Evolutionary conservation across 2,888 invertebrate species (phyloP).

Genomic region (Imbricaverruca yamaguchii): DNA sequence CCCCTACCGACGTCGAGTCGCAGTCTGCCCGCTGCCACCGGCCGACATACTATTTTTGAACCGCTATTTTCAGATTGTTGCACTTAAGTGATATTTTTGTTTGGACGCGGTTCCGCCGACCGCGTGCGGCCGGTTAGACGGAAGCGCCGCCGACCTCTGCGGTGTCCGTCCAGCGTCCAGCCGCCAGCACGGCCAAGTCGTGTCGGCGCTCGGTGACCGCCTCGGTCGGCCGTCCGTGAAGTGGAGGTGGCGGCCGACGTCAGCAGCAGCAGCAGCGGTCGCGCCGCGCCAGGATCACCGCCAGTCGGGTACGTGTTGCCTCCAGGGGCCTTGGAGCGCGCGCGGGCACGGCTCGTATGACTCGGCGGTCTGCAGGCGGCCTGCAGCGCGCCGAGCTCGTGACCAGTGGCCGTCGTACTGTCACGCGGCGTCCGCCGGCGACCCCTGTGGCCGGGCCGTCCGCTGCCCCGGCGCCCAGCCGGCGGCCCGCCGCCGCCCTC

Average conservation of each 20-base stretch:
- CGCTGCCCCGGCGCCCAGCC: background rate
- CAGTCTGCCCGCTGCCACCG: background rate
- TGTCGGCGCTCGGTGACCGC: no score
- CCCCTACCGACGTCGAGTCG: background rate
- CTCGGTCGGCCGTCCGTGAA: no score
- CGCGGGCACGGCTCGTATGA: no score
- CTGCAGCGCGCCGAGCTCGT: no score
- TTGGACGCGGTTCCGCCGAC: background rate
- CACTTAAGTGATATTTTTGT: slow-evolving; percentile 7
- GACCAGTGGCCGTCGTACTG: no score
- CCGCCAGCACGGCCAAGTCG: background rate
- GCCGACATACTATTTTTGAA: background rate
- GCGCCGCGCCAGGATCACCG: background rate
- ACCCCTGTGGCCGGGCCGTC: background rate
- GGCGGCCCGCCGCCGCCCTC: background rate
- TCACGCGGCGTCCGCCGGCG: background rate
- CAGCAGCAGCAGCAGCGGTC: background rate
- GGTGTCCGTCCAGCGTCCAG: background rate
- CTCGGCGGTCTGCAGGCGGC: no score
- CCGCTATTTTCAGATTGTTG: slow-evolving; percentile 13
- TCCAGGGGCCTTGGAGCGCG: background rate
- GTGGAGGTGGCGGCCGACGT: no score
- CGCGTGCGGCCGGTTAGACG: background rate
- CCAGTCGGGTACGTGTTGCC: background rate
- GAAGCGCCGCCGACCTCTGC: background rate